A percentile compares a stretch with the other conserved stretches of the same genome.
These are phyloP conservation scores for Limnodromus scolopaceus DNA, from an alignment of 2,797 vertebrate genomes.

Conservation along the genomic window DNA sequence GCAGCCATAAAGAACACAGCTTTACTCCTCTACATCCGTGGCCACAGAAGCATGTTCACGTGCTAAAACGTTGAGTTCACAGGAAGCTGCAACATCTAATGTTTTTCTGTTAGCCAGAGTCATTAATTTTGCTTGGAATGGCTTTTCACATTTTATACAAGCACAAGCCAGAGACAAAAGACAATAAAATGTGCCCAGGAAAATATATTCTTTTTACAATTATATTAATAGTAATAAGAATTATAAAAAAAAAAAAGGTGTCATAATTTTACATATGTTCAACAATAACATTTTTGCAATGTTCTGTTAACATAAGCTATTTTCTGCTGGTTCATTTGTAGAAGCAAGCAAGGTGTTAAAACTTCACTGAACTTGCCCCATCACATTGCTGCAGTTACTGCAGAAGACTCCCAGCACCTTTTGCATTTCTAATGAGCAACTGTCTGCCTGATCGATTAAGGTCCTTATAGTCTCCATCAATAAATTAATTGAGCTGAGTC, in stretches of 20 bases:
- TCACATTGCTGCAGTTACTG: neutral
- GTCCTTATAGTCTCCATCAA: slow-evolving; percentile 5
- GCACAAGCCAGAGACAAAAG: neutral
- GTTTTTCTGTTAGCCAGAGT: neutral
- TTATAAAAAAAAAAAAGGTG: neutral
- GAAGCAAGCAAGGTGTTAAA: neutral
- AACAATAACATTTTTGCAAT: neutral
- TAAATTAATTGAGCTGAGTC: slow-evolving; percentile 18
- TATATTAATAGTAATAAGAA: neutral
- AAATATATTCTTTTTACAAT: neutral
- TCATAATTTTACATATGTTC: neutral
- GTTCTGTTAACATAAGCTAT: neutral
- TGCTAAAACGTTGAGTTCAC: neutral
- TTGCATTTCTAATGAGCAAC: neutral
- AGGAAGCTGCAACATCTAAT: neutral
- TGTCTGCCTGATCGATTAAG: slow-evolving; percentile 49
- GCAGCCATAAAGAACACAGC: neutral
- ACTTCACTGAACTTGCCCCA: neutral
- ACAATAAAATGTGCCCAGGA: neutral
- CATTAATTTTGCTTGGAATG: neutral
- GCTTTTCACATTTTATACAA: neutral
- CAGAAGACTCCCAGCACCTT: neutral
- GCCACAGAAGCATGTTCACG: neutral
- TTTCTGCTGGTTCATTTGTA: neutral
- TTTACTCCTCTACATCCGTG: neutral